Evolutionary conservation across 23 tunicate genomes (phyloP).

Genomic region (Halocynthia aurantium): DNA sequence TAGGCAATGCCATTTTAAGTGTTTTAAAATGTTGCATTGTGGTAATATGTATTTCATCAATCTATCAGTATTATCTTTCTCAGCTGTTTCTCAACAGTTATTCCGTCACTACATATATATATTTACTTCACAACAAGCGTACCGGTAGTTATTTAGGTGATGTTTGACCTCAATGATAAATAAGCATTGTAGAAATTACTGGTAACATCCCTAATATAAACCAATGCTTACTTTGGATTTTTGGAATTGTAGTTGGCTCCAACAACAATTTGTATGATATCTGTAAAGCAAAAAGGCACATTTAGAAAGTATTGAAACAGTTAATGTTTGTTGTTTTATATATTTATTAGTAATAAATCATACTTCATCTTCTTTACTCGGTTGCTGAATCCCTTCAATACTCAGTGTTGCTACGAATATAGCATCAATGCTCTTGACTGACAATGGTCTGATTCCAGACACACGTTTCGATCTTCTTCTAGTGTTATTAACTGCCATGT

Average conservation of each 20-base stretch:
- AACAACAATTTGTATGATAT: conserved; percentile 36
- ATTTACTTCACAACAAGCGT: too few relatives aligned
- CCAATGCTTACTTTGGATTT: neutral
- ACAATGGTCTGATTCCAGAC: conserved; percentile 6
- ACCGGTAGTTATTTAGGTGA: too few relatives aligned
- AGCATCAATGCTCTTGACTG: neutral
- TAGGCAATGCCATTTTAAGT: neutral
- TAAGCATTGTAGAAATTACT: neutral
- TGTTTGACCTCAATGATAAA: neutral
- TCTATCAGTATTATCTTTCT: too few relatives aligned
- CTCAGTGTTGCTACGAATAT: conserved; percentile 2
- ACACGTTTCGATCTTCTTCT: conserved; percentile 19
- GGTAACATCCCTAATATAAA: neutral
- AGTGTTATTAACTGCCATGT: neutral
- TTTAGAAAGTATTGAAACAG: neutral
- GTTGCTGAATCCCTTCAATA: conserved; percentile 16
- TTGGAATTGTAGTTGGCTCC: conserved; percentile 1
- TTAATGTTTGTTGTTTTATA: neutral
- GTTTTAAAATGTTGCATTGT: too few relatives aligned
- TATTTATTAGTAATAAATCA: neutral
- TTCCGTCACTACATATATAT: too few relatives aligned
- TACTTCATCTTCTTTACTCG: conserved; percentile 26
- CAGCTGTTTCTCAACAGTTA: too few relatives aligned
- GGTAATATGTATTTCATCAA: too few relatives aligned
- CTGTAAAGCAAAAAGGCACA: neutral